A percentile compares a stretch with the other conserved stretches of the same genome.
phyloP scores from a whole-genome alignment of 2,888 invertebrate species.

The Automeris io region DNA sequence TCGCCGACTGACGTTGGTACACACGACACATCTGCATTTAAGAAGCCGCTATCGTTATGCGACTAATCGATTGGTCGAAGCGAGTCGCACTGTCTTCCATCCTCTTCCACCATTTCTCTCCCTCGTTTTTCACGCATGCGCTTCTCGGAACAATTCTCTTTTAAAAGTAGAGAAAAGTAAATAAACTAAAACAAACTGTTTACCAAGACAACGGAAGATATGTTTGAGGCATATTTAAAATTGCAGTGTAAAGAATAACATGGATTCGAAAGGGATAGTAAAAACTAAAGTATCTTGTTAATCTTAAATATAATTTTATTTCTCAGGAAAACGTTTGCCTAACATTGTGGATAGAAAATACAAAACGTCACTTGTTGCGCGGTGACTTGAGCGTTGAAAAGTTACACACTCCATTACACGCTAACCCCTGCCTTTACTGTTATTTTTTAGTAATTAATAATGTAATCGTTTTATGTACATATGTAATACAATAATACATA shows the following conservation, averaged over 20 bases:
- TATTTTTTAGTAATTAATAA: conserved; percentile 45
- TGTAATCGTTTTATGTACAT: conserved; percentile 18
- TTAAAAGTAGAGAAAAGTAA: conserved; percentile 72
- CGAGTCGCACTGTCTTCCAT: conserved; percentile 60
- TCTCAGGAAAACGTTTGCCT: conserved; percentile 31
- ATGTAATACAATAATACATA: too few species aligned
- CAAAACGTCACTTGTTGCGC: conserved; percentile 69
- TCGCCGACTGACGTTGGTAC: conserved; percentile 69
- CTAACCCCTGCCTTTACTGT: conserved; percentile 37
- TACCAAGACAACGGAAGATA: conserved; percentile 46
- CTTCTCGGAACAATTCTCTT: conserved; percentile 40
- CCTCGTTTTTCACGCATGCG: conserved; percentile 61
- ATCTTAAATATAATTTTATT: conserved; percentile 7
- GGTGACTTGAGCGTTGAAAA: conserved; percentile 61
- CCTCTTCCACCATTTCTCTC: conserved; percentile 50
- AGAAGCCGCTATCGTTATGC: conserved; percentile 77
- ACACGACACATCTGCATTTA: conserved; percentile 77
- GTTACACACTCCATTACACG: conserved; percentile 67
- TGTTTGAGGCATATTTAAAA: conserved; percentile 20
- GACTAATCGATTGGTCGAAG: conserved; percentile 77
- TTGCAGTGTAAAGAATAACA: background rate
- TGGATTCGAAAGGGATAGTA: conserved; percentile 9
- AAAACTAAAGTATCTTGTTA: conserved; percentile 8
- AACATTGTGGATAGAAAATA: conserved; percentile 37
- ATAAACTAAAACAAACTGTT: conserved; percentile 68